phyloP scores from a whole-genome alignment of 2,797 vertebrate species.

The Sciaenops ocellatus region DNA sequence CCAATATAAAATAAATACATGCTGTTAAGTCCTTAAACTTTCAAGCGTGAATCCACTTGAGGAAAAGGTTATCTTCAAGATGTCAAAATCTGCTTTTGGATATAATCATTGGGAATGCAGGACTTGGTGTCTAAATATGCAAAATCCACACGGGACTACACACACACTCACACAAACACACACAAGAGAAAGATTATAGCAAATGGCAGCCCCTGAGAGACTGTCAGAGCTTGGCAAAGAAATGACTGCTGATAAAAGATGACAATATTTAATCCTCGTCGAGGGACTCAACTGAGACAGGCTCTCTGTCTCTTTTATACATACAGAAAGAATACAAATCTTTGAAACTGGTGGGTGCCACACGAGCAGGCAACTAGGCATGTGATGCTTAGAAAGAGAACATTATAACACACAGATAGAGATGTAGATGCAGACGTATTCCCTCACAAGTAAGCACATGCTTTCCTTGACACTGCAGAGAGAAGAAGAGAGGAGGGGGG shows the following conservation, averaged over 20 bases:
- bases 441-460: conserved; percentile 9
- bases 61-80: conserved; percentile 47
- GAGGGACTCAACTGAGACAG: conserved; percentile 62
- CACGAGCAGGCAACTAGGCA: conserved; percentile 39
- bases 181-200: conserved; percentile 44
- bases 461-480: conserved; percentile 39
- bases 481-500: conserved; percentile 4
- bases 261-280: conserved; percentile 73
- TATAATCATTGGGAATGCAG: conserved; percentile 39
- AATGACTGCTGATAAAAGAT: conserved; percentile 73
- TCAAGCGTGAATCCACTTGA: conserved; percentile 37
- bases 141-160: conserved; percentile 26
- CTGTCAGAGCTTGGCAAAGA: conserved; percentile 66
- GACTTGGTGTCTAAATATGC: conserved; percentile 29
- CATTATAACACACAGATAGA: conserved; percentile 38
- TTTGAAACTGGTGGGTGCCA: conserved; percentile 44
- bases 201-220: conserved; percentile 71
- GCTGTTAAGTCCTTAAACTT: conserved; percentile 22
- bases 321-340: conserved; percentile 51
- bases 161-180: conserved; percentile 20
- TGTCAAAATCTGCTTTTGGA: conserved; percentile 43
- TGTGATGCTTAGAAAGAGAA: conserved; percentile 40
- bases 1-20: conserved; percentile 32
- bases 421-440: conserved; percentile 36
- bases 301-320: conserved; percentile 50